Evolutionary conservation across 1,140 invertebrate genomes (phyloP), one percentile per base, ranked within the genome.

Genomic region (Ruditapes philippinarum): DNA sequence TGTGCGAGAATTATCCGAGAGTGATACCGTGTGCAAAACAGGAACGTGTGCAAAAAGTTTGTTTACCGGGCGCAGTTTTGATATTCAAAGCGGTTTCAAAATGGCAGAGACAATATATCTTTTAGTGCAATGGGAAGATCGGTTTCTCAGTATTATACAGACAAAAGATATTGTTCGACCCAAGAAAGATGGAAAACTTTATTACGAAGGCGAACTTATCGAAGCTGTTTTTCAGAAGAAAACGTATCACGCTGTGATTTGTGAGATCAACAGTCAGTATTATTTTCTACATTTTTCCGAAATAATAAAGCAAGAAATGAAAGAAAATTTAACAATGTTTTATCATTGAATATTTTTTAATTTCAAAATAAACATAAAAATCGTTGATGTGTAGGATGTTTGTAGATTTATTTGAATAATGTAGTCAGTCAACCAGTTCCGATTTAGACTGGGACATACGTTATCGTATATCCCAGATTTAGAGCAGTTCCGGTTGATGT

Each of bases 71-170:
- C 51, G 51, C 51, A 11, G 3, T 57, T 3, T 22, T 22, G n/a
- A 57, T 49, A 49, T 57, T 57, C n/a, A n/a, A 57, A 57, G 4
- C 9, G 19, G 3, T 14, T 57, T 14, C 17, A 57, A 57, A 33
- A 76, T 76, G 73, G 73, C 33, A 76, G 73, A 76, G n/a, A n/a
- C n/a, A 76, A 22, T 76, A 11, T 76, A 76, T 76, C 45, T 76
- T 28, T 40, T 76, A 25, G 73, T 76, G 4, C 73, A 76, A 76
- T 76, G 73, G 73, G 73, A 76, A n/a, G 73, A 76, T 40, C 28
- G 73, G 11, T 76, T 42, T 49, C 17, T 40, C 19, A 76, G 73
- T 40, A 40, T 76, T 31, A 76, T 76, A 19, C 73, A n/a, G 33
- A n/a, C 12, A 31, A 70, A 45, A 40, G 12, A 76, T 76, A 40